A percentile compares a stretch with the other conserved stretches of the same genome.
These are phyloP conservation scores for Sebastes goodei DNA, from an alignment of 2,797 vertebrate genomes.

Conservation along the genomic window DNA sequence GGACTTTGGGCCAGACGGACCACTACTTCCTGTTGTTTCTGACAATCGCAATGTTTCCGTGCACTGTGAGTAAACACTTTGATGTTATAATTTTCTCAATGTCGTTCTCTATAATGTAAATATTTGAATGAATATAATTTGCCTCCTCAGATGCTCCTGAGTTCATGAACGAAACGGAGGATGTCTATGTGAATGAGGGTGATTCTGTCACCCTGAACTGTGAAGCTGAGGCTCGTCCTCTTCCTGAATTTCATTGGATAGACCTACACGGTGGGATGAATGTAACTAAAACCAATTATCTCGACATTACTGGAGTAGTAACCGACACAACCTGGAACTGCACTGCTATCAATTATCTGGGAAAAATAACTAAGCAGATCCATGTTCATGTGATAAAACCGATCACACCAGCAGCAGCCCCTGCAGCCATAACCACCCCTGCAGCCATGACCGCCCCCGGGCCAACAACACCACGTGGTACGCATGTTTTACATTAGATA, in stretches of 20 bases:
- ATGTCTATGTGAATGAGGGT: neutral
- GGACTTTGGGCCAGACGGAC: constrained; percentile 24
- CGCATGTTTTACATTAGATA: neutral
- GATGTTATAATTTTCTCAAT: neutral
- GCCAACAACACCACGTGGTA: neutral
- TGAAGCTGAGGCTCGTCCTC: constrained; percentile 34
- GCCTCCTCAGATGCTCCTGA: constrained; percentile 47
- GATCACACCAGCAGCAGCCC: neutral
- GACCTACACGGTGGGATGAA: neutral
- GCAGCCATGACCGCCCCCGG: too few species aligned
- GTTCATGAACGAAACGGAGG: neutral
- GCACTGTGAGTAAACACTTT: constrained; percentile 52
- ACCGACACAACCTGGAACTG: neutral
- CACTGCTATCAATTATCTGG: constrained; percentile 30
- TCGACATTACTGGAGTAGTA: neutral
- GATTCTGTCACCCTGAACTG: constrained; percentile 17
- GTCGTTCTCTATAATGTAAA: neutral
- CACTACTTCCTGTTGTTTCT: neutral
- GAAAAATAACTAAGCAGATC: neutral
- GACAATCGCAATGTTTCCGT: neutral
- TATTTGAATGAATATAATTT: neutral
- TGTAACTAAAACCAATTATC: accelerated
- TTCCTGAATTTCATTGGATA: constrained; percentile 34
- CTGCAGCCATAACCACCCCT: neutral
- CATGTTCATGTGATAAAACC: neutral